Conservation (phyloP, 1,140 invertebrate species). For the Aethina tumida region DNA sequence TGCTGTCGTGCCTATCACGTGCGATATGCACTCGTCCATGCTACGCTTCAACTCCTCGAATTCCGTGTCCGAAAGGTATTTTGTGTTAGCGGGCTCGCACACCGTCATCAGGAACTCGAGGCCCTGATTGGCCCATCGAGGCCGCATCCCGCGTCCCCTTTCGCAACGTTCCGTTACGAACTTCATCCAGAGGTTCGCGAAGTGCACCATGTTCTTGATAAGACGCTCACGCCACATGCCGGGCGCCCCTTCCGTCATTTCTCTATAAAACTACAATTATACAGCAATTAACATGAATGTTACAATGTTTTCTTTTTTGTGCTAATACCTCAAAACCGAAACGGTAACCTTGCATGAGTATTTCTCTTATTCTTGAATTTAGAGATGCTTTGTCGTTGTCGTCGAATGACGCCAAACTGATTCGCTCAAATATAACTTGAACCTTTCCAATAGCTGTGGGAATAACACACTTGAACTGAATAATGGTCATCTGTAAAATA, state of each 20-base stretch:
- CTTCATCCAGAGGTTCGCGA: conserved; percentile 79
- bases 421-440: conserved; percentile 46
- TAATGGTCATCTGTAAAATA: conserved; percentile 43
- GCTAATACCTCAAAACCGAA: conserved; percentile 73
- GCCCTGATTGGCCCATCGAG: conserved; percentile 77
- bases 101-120: conserved; percentile 75
- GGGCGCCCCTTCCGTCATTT: conserved; percentile 45
- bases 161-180: conserved; percentile 77
- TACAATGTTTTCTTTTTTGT: conserved; percentile 8
- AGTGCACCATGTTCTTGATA: conserved; percentile 48
- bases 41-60: conserved; percentile 50
- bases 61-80: conserved; percentile 60
- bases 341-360: conserved; percentile 76
- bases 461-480: conserved; percentile 52
- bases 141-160: conserved; percentile 67
- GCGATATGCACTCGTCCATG: conserved; percentile 56
- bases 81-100: conserved; percentile 71
- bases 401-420: conserved; percentile 47
- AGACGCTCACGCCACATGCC: conserved; percentile 22
- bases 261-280: conserved; percentile 61
- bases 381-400: conserved; percentile 38
- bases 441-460: conserved; percentile 50
- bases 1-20: conserved; percentile 57
- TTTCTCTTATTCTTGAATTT: conserved; percentile 60
- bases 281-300: conserved; percentile 4